Base-by-base conservation (phyloP, 1,140 invertebrate species). In the Papilio xuthus region DNA sequence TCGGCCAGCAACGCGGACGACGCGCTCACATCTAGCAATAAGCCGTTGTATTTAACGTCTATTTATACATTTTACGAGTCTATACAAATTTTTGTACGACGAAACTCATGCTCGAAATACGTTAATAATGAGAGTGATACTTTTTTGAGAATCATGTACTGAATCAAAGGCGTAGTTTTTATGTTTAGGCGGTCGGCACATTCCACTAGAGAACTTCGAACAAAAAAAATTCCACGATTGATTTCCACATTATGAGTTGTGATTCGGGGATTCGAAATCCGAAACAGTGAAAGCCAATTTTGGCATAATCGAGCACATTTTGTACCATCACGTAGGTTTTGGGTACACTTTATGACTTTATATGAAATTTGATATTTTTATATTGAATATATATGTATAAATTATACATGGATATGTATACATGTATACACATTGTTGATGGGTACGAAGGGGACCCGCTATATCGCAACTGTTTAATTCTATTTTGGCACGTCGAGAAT, bases 341-440 rank as follows among this genome's bases (percentile, higher is more conserved):
- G 92, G 92, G 92, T 94, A 94, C 92, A 94, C 91, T 94, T 94
- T 93, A 92, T 92, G 92, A 93, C 92, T 93, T 93, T 94, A 94
- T 94, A 94, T 94, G 86, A 94, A 93, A 94, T 94, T 94, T 93
- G 89, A 94, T 94, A 94, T 94, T 94, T 94, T 94, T 94, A 91
- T 94, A 94, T 93, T 93, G 89, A 94, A 94, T 93, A 94, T 94
- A 94, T 94, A 94, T 94, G 93, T 94, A 94, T 94, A 93, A 92
- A 93, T 93, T 94, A 94, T 94, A 94, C 92, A 93, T 93, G 92
- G 89, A 92, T 93, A 94, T 94, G 92, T 93, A 92, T 92, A 93
- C 91, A 93, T 93, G 92, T 93, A 94, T 93, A 93, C 89, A 93
- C 92, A 94, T 94, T 94, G 92, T 94, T 93, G 91, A 92, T 93